Evolutionary conservation across 2,113 vertebrate species (phyloP), one percentile per base, ranked within the genome.

Genomic region (Lasiurus borealis): DNA sequence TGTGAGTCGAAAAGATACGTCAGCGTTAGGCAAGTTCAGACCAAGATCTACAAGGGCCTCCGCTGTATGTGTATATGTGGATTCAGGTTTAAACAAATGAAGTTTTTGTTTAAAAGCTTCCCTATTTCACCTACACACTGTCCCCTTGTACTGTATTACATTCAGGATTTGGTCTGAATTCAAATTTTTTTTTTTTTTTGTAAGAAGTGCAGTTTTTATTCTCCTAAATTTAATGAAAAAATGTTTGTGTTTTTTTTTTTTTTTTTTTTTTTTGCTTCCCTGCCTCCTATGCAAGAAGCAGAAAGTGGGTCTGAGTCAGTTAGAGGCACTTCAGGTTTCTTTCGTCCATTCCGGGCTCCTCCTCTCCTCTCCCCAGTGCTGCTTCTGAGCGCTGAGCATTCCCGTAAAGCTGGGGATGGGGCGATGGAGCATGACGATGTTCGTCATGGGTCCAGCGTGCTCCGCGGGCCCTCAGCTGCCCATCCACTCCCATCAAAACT

Each of bases 111-210:
- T 11, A 62, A 62, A 62, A 62, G 25, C 59, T 62, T 23, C 44
- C 18, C 59, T 87, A 0, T 27, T 76, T 80, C 64, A 69, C 76
- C 27, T 62, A 23, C 2, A 83, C 9, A 11, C 13, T 16, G 59
- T 80, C 29, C 44, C 1, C 1, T n/a, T 80, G 0, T 83, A 50
- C 8, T 59, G 1, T 57, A 0, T 69, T 44, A 88, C n/a, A 66
- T 40, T 91, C 36, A 94, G 64, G 8, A 59, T 93, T 89, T 86
- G 66, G 19, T 68, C 19, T 81, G 80, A 86, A 4, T 86, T 83
- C 59, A n/a, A n/a, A 12, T 73, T n/a, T 69, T 66, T 75, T 34
- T 40, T 86, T 77, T 59, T 8, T 18, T 16, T 52, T 19, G 6
- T 7, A 57, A 78, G 21, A 84, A 94, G 80, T 80, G 8, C 25